Conservation (phyloP, 2,888 invertebrate genomes). For the Penaeus monodon region DNA sequence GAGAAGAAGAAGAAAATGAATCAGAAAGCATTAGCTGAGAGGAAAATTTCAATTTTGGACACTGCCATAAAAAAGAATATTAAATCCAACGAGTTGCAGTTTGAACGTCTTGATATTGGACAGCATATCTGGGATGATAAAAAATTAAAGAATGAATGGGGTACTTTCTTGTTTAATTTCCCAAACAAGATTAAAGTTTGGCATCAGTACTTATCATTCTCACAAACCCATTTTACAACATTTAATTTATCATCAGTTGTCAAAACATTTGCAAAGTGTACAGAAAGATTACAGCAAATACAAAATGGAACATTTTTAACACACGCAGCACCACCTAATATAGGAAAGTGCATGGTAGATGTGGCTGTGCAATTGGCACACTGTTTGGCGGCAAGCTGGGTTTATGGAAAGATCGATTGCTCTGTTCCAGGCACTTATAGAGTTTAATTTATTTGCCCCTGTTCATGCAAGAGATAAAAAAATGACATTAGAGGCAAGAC, state of each 20-base stretch:
- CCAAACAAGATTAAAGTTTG: conserved; percentile 70
- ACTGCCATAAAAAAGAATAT: conserved; percentile 70
- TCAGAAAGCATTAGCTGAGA: conserved; percentile 68
- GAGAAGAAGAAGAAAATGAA: conserved; percentile 39
- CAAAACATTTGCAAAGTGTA: conserved; percentile 69
- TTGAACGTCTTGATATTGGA: conserved; percentile 69
- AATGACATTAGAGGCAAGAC: conserved; percentile 66
- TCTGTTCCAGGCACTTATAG: conserved; percentile 70
- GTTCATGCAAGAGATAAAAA: conserved; percentile 50
- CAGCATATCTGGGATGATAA: conserved; percentile 68
- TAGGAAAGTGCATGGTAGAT: conserved; percentile 68
- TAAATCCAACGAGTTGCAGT: conserved; percentile 68
- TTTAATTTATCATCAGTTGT: conserved; percentile 68
- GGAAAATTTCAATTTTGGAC: conserved; percentile 70
- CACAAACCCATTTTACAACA: conserved; percentile 68
- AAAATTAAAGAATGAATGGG: conserved; percentile 69
- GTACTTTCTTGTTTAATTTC: conserved; percentile 69
- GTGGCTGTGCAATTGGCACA: conserved; percentile 69
- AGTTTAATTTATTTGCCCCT: conserved; percentile 70
- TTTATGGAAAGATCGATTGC: conserved; percentile 71
- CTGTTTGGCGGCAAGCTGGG: conserved; percentile 69
- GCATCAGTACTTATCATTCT: conserved; percentile 69
- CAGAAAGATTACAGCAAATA: conserved; percentile 68
- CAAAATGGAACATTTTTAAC: conserved; percentile 69
- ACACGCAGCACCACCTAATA: conserved; percentile 67